Evolutionary conservation across 2,888 invertebrate genomes (phyloP).

Genomic region (Stenolophus ochropezus): DNA sequence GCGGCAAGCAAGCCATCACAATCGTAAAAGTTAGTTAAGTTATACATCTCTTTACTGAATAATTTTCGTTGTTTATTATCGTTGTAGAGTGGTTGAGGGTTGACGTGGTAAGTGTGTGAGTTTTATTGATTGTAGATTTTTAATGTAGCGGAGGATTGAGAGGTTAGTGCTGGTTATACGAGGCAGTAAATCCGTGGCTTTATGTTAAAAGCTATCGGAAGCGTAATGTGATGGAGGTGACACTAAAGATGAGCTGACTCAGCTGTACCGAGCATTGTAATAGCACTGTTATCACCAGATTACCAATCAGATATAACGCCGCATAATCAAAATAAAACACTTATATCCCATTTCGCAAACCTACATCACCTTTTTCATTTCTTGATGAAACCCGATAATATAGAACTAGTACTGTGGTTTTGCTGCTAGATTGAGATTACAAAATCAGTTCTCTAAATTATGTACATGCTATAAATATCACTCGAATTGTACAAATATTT

Average conservation of each 20-base stretch:
- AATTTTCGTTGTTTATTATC: not conserved
- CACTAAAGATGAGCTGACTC: not conserved
- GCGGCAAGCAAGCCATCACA: too few species aligned
- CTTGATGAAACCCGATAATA: not conserved
- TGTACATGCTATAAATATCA: too few species aligned
- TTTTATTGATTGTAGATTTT: not conserved
- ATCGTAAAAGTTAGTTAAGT: too few species aligned
- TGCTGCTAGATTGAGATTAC: too few species aligned
- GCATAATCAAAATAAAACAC: too few species aligned
- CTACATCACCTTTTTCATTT: too few species aligned
- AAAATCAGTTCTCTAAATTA: too few species aligned
- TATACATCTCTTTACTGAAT: not conserved
- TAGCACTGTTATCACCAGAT: not conserved
- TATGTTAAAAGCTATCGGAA: slow-evolving; percentile 11
- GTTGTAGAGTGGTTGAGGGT: not conserved
- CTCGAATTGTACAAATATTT: too few species aligned
- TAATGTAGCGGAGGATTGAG: not conserved
- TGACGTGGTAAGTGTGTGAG: not conserved
- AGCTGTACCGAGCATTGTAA: not conserved
- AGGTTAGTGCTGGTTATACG: not conserved
- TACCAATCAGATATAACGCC: not conserved
- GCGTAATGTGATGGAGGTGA: not conserved
- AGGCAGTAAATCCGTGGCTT: not conserved
- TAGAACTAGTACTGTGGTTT: too few species aligned
- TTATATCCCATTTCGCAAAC: too few species aligned